Percentiles rank a stretch among this genome's conserved stretches.
These are phyloP conservation scores for Hipposideros armiger DNA, from an alignment of 2,113 vertebrate genomes.

Conservation along the genomic window DNA sequence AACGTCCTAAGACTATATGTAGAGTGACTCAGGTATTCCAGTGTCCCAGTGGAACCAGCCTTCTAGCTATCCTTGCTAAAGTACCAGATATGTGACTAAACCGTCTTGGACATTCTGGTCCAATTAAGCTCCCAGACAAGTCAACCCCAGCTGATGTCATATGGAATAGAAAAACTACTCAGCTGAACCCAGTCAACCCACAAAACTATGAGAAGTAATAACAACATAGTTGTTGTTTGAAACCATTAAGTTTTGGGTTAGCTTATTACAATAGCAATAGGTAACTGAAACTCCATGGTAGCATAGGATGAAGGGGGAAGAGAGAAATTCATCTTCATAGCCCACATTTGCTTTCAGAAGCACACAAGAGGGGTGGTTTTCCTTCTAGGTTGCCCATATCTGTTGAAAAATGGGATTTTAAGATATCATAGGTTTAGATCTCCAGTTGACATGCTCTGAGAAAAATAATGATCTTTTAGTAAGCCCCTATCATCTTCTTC, in stretches of 20 bases:
- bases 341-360: slow-evolving; percentile 91
- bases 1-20: background rate
- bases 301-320: slow-evolving; percentile 91
- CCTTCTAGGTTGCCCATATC: slow-evolving; percentile 92
- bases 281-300: slow-evolving; percentile 82
- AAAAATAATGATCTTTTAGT: slow-evolving; percentile 90
- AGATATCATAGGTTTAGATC: slow-evolving; percentile 91
- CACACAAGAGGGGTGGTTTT: slow-evolving; percentile 88
- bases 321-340: slow-evolving; percentile 92
- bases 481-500: slow-evolving; percentile 91
- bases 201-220: background rate
- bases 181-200: background rate
- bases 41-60: background rate
- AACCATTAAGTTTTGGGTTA: background rate
- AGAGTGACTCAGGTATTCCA: background rate
- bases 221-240: background rate
- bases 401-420: slow-evolving; percentile 90
- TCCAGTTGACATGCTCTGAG: slow-evolving; percentile 91
- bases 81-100: background rate
- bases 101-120: background rate
- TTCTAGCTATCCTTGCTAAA: background rate
- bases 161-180: background rate
- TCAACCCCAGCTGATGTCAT: background rate
- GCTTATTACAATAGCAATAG: background rate
- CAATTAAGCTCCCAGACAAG: background rate